These are phyloP conservation scores for Nannospalax galili DNA, from an alignment of 2,113 vertebrate genomes.

Conservation along the genomic window DNA sequence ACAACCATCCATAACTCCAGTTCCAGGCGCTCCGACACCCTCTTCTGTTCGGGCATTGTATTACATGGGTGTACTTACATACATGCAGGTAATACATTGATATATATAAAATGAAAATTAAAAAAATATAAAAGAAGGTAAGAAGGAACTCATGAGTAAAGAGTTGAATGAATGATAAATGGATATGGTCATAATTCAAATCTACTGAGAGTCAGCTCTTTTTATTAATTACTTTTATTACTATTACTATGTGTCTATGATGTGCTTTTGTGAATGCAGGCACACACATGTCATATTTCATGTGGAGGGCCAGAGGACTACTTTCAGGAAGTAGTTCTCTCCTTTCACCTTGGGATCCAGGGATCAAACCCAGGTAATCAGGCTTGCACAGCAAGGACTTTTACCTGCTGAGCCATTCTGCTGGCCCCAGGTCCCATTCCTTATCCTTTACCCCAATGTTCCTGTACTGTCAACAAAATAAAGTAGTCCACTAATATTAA, in stretches of 20 bases:
- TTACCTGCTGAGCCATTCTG: background rate
- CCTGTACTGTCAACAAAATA: conserved; percentile 19
- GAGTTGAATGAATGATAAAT: background rate
- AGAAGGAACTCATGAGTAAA: background rate
- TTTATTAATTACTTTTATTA: background rate
- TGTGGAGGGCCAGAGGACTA: background rate
- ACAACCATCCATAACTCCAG: too few relatives aligned
- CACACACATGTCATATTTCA: background rate
- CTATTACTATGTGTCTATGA: too few relatives aligned
- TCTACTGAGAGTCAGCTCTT: background rate
- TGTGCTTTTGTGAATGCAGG: background rate
- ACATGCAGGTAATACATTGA: too few relatives aligned
- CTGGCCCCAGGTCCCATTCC: background rate
- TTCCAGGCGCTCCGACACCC: too few relatives aligned
- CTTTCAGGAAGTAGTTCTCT: background rate
- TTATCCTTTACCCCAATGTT: background rate
- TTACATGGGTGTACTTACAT: too few relatives aligned
- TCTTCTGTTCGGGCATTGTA: too few relatives aligned
- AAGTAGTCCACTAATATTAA: background rate
- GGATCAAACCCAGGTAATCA: background rate
- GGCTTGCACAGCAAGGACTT: background rate
- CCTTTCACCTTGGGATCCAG: background rate
- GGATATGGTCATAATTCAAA: background rate
- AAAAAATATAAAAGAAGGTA: background rate
- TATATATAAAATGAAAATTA: too few relatives aligned